Conservation (phyloP, 2,888 invertebrate species). For the Lysandra bellargus region DNA sequence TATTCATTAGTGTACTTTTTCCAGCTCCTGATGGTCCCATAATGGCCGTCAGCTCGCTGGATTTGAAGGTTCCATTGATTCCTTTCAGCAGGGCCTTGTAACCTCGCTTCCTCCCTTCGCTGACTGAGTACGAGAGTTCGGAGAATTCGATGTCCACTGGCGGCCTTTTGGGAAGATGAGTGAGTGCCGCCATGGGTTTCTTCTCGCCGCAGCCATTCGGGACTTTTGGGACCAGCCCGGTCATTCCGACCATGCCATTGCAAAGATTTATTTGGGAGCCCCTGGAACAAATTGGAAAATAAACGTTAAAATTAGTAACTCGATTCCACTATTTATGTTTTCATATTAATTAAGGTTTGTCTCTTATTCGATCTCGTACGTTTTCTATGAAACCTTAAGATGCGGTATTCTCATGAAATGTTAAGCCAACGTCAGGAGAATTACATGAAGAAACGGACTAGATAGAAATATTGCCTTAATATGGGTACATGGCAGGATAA, state of each 20-base stretch:
- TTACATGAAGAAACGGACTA: too few relatives aligned
- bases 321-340: too few relatives aligned
- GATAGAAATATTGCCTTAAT: too few relatives aligned
- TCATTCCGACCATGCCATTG: slow-evolving; percentile 82
- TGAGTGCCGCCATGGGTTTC: slow-evolving; percentile 87
- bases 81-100: slow-evolving; percentile 93
- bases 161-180: slow-evolving; percentile 91
- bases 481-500: not conserved
- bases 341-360: too few relatives aligned
- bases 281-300: slow-evolving; percentile 68
- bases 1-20: slow-evolving; percentile 93
- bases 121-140: slow-evolving; percentile 93
- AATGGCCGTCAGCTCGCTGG: slow-evolving; percentile 96
- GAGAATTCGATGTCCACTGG: slow-evolving; percentile 95
- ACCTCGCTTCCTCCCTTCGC: slow-evolving; percentile 89
- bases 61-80: slow-evolving; percentile 92
- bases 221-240: slow-evolving; percentile 83
- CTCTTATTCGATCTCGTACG: too few relatives aligned
- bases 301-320: not conserved
- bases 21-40: slow-evolving; percentile 95
- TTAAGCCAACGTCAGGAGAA: not conserved
- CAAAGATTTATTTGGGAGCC: slow-evolving; percentile 87
- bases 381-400: not conserved
- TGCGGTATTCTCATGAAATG: not conserved
- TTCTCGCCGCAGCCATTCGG: slow-evolving; percentile 87